Conservation (phyloP, 92 coral and sea anemone genomes). For the Epizoanthus ramosus region DNA sequence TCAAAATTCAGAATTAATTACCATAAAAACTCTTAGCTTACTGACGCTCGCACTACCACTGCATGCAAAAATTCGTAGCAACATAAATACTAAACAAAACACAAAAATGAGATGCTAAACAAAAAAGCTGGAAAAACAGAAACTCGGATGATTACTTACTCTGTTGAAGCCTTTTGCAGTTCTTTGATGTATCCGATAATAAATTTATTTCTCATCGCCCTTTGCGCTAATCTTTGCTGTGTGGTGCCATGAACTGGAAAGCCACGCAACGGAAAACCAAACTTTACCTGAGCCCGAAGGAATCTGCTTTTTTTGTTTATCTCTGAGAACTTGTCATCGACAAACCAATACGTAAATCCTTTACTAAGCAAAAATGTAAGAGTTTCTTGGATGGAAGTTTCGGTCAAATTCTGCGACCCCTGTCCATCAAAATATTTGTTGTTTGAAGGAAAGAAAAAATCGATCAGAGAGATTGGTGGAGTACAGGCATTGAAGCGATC, state of each 20-base stretch:
- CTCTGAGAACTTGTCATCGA: conserved; percentile 72
- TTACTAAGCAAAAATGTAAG: conserved; percentile 71
- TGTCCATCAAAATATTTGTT: conserved; percentile 43
- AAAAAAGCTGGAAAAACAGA: not conserved
- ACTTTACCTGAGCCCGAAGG: conserved; percentile 85
- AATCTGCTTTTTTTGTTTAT: conserved; percentile 65
- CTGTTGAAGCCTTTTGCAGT: conserved; percentile 63
- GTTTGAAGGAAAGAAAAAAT: conserved; percentile 80
- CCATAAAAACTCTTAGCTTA: too few relatives aligned
- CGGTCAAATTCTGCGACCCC: conserved; percentile 53
- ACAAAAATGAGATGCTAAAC: not conserved
- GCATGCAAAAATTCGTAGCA: too few relatives aligned
- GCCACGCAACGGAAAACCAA: conserved; percentile 83
- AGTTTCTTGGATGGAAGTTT: conserved; percentile 57
- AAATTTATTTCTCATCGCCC: conserved; percentile 38
- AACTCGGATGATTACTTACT: conserved; percentile 63
- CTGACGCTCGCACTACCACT: too few relatives aligned
- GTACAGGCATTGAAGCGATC: conserved; percentile 66
- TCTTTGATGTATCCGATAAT: conserved; percentile 57
- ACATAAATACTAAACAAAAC: not conserved
- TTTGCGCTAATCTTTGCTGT: conserved; percentile 29
- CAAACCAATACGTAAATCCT: conserved; percentile 81
- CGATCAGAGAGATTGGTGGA: conserved; percentile 84
- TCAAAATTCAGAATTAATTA: too few relatives aligned
- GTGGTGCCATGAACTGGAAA: conserved; percentile 5